Evolutionary conservation across 2,797 vertebrate species (phyloP), one percentile per base, ranked within the genome.

Genomic region (Momotus momota): DNA sequence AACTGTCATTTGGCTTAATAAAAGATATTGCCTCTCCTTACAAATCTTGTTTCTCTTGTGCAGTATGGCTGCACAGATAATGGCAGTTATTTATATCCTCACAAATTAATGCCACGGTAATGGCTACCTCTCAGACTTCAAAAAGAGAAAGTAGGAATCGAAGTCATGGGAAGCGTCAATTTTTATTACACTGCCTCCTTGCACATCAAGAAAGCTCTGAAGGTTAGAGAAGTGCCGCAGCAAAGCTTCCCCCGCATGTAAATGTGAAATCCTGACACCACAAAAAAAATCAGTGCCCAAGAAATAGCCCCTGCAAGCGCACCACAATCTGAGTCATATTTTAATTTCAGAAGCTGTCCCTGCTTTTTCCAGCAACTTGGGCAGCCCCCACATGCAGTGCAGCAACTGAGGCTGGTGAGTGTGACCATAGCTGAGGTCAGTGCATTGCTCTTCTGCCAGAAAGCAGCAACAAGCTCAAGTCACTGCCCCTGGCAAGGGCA

Each of bases 11-110:
- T 73, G 31, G 48, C 35, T 79, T 45, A 70, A 31, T 64, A 84
- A 48, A 88, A 84, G 60, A 66, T 72, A 67, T 0, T 81, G 67
- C 78, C 78, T 81, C 78, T 95, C 74, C 86, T 74, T 82, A 35
- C 48, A 88, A 62, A 88, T 48, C 88, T 75, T 55, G 71, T 81
- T 96, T 84, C 73, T 93, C 48, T 80, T 79, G 27, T 0, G 0
- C 43, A 52, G 7, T 73, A 46, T 27, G 64, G 64, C 90, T 79
- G 77, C 54, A 60, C 55, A 71, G 86, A 85, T 88, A 88, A 93
- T 60, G 86, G 66, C 35, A 67, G 57, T 71, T 90, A 86, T 94
- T 93, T 94, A 74, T 81, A 86, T 41, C 79, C 72, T 93, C 85
- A 55, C 74, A 82, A 84, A 87, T 61, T 74, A 80, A 71, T 16